Base-by-base conservation (phyloP, 1,140 invertebrate species). In the Lamellibrachia luymesi region DNA sequence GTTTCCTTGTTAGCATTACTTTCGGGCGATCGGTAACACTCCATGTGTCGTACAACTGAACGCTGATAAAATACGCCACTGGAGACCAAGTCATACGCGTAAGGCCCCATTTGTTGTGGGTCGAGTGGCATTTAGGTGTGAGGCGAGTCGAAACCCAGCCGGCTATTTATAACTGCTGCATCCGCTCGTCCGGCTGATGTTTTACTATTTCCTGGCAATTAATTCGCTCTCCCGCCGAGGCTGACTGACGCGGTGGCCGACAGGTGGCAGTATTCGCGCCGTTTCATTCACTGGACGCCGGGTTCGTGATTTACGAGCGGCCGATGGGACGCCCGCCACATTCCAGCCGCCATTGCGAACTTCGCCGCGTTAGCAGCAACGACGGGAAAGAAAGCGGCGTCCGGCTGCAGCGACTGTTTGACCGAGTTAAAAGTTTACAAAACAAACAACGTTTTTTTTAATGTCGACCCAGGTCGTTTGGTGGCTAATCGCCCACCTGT, bases 161-260 rank as follows among this genome's bases (percentile, higher is more conserved):
- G 1, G 64, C 64, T 80, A 80, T 80, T 80, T 80, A 80, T 80
- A 80, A 22, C 64, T 2, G 6, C 64, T 80, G 64, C 25, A 80
- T 80, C 64, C 64, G 64, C 64, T 80, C 64, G 64, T 80, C 64
- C 64, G 64, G 8, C 64, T 80, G 64, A 80, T 80, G 64, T 80
- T 80, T 80, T 80, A 80, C 64, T 80, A 80, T 80, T 80, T 80
- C 64, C 64, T 80, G 64, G 64, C 64, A 80, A 80, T 80, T 80
- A 80, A 80, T 80, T 80, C 64, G 64, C 64, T 80, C 64, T 80
- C 64, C 64, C 64, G 64, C 64, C 64, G 64, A 80, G 64, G 64
- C 64, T 80, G 5, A 80, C 64, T 80, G 64, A 80, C 64, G 64
- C 64, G 64, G 64, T 80, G 64, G 64, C 64, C 64, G 64, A 80